Conservation (phyloP, 2,888 invertebrate genomes). For the Cephus rjabovi region DNA sequence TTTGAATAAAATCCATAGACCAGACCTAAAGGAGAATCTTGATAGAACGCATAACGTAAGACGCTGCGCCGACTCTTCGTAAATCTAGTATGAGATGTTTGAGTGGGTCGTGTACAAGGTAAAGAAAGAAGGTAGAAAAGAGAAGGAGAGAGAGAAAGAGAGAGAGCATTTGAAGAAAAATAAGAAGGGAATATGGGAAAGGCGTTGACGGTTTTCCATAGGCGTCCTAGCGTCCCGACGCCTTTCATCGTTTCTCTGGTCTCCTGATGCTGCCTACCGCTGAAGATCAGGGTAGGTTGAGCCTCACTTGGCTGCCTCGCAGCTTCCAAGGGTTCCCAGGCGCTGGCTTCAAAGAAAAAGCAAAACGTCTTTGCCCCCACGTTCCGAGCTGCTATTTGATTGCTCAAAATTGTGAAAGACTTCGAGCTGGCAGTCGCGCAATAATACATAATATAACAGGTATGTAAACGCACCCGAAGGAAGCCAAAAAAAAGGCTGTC, state of each 20-base stretch:
- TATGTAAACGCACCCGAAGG: constrained; percentile 33
- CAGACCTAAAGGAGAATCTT: background rate
- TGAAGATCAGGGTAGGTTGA: constrained; percentile 21
- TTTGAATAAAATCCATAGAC: background rate
- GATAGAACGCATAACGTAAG: background rate
- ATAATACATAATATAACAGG: constrained; percentile 38
- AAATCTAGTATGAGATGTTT: background rate
- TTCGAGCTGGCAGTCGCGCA: constrained; percentile 27
- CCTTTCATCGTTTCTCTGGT: constrained; percentile 25
- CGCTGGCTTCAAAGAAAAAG: constrained; percentile 58
- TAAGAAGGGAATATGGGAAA: background rate
- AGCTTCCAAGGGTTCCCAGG: constrained; percentile 39
- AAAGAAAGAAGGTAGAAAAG: constrained; percentile 6
- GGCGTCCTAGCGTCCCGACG: constrained; percentile 13
- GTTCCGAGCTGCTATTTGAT: constrained; percentile 51
- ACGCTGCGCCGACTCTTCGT: background rate
- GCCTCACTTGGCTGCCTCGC: constrained; percentile 52
- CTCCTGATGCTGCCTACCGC: background rate
- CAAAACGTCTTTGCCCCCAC: constrained; percentile 36
- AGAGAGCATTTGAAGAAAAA: constrained; percentile 7
- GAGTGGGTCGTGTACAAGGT: background rate
- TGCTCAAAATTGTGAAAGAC: constrained; percentile 44
- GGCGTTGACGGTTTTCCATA: background rate
- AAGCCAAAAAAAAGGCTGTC: background rate
- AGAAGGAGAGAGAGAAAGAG: background rate